phyloP scores from a whole-genome alignment of 2,113 vertebrate species.

The Nettapus auritus region DNA sequence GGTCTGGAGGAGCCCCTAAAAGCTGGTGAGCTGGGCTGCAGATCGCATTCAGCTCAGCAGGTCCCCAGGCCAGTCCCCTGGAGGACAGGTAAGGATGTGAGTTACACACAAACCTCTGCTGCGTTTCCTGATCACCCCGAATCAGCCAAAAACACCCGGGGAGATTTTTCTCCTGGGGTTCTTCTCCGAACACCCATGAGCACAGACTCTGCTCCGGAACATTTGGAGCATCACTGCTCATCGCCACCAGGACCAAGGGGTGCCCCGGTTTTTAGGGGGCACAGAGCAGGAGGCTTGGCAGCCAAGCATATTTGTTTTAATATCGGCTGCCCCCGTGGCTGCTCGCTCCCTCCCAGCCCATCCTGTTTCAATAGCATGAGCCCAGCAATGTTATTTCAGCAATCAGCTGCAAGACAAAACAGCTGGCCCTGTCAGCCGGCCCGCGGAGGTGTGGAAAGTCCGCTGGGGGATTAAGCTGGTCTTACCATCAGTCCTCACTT shows the following conservation, averaged over 20 bases:
- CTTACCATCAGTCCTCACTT: slow-evolving; percentile 69
- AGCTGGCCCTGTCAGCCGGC: slow-evolving; percentile 34
- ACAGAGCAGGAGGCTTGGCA: not conserved
- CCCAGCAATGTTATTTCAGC: slow-evolving; percentile 21
- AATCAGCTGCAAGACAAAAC: slow-evolving; percentile 64
- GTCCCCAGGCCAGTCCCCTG: not conserved
- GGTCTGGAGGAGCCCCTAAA: not conserved
- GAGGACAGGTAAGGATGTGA: not conserved
- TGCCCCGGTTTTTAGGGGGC: fast-evolving
- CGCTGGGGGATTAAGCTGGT: slow-evolving; percentile 59
- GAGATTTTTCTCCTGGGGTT: not conserved
- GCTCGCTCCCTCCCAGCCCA: not conserved
- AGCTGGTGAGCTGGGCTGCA: fast-evolving
- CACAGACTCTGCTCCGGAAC: not conserved
- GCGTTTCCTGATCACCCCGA: not conserved
- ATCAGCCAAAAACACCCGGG: not conserved
- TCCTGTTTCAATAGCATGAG: not conserved
- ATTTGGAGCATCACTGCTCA: not conserved
- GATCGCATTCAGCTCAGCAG: not conserved
- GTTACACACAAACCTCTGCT: not conserved
- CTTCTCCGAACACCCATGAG: not conserved
- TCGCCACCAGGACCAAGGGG: not conserved
- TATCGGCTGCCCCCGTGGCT: fast-evolving
- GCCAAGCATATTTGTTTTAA: fast-evolving
- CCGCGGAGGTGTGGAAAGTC: slow-evolving; percentile 50